phyloP scores from a whole-genome alignment of 2,888 invertebrate genomes.

The Caenorhabditis sp. region DNA sequence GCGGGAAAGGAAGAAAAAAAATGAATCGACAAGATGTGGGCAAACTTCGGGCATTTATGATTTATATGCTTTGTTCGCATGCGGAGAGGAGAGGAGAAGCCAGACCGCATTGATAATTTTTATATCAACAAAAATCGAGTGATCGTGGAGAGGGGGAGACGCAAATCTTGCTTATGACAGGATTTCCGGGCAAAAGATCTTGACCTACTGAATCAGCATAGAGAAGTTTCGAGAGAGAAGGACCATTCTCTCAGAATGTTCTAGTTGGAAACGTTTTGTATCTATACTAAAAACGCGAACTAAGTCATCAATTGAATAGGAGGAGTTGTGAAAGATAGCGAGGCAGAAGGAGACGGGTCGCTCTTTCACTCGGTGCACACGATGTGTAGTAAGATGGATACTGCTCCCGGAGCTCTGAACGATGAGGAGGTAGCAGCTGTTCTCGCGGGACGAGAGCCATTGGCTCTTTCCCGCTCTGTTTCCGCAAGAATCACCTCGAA shows the following conservation, averaged over 20 bases:
- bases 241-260: no score
- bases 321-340: slow-evolving; percentile 24
- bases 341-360: slow-evolving; percentile 1
- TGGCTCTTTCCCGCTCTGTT: slow-evolving; percentile 30
- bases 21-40: slow-evolving; percentile 7
- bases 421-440: slow-evolving; percentile 54
- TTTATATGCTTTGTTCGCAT: slow-evolving; percentile 3
- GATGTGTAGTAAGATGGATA: slow-evolving; percentile 23
- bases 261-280: no score
- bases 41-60: slow-evolving; percentile 8
- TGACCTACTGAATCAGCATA: not conserved
- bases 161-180: no score
- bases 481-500: slow-evolving; percentile 35
- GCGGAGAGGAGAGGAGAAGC: no score
- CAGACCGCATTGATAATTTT: slow-evolving; percentile 6
- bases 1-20: slow-evolving; percentile 1
- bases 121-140: slow-evolving; percentile 9
- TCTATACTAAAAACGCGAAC: slow-evolving; percentile 13
- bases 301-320: slow-evolving; percentile 15
- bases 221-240: not conserved
- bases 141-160: not conserved
- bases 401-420: slow-evolving; percentile 27
- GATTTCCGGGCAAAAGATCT: no score
- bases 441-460: slow-evolving; percentile 27
- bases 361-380: not conserved